Evolutionary conservation across 1,140 invertebrate genomes (phyloP), one percentile per base, ranked within the genome.

Genomic region (Vanessa atalanta): DNA sequence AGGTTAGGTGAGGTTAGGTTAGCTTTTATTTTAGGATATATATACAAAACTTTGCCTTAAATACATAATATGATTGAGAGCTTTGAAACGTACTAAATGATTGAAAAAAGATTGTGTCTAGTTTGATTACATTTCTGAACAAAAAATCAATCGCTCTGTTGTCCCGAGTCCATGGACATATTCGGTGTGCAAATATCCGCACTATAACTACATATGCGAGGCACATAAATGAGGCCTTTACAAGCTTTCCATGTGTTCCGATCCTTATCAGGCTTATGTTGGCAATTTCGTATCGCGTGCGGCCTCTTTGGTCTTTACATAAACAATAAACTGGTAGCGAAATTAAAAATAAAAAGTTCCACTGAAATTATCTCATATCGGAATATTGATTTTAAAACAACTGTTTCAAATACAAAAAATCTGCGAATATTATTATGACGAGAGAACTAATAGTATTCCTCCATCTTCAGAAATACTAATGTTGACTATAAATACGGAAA

Each of bases 281-380:
- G 79, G 75, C 82, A 82, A 85, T 86, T 83, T 81, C 66, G 76
- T 77, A 84, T 88, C 86, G 86, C 86, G 85, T 88, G 86, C 79
- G 76, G 78, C 72, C 75, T 60, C 73, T 75, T 79, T 75, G 67
- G 57, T 20, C 75, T 26, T 23, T 63, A 65, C 69, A 23, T 48
- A 73, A 75, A 51, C 31, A 8, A 63, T 15, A 64, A 75, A 68
- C 69, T 31, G 43, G n/a, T 43, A 74, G 76, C 76, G 78, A 60
- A 60, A 60, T 14, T 13, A 26, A 26, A 60, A 60, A 53, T 7
- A 53, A 53, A 13, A 61, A 63, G 6, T 61, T 57, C 23, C n/a
- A 60, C 13, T 43, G 7, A 43, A 43, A 43, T 8, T 43, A 43
- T 43, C 9, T 11, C 37, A 43, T 43, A 43, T 9, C 37, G 7